Evolutionary conservation across 2,113 vertebrate genomes (phyloP).

Genomic region (Ardeotis arabs): DNA sequence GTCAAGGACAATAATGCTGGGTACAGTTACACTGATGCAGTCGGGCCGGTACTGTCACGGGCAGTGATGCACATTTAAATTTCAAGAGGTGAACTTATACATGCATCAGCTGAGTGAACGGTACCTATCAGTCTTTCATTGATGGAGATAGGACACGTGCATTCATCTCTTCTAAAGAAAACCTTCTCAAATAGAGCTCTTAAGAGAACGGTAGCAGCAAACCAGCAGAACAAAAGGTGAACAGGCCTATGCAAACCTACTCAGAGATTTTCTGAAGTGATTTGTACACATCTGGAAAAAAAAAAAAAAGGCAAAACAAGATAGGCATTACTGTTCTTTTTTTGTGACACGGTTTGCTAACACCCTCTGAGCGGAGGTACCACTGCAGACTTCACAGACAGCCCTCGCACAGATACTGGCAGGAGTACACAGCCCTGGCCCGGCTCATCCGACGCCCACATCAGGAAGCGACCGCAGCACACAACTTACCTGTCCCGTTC

Average conservation of each 20-base stretch:
- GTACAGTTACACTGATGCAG: not conserved
- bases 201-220: conserved; percentile 9
- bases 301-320: conserved; percentile 45
- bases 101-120: not conserved
- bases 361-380: not conserved
- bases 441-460: rapidly evolving
- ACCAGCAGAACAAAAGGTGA: not conserved
- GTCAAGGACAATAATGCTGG: not conserved
- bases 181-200: not conserved
- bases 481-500: conserved; percentile 1
- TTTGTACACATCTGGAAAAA: conserved; percentile 24
- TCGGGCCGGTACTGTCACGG: rapidly evolving
- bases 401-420: not conserved
- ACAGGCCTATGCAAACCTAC: conserved; percentile 30
- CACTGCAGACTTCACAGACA: not conserved
- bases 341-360: not conserved
- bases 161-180: conserved; percentile 29
- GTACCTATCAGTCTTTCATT: not conserved
- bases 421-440: not conserved
- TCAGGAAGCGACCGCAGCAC: not conserved
- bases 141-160: not conserved
- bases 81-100: not conserved
- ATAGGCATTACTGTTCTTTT: conserved; percentile 24
- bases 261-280: conserved; percentile 40
- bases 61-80: not conserved